Percentiles rank a stretch among this genome's conserved stretches.
Conservation (phyloP, 64 coral and sea anemone genomes). For the Catalaphyllia jardinei region DNA sequence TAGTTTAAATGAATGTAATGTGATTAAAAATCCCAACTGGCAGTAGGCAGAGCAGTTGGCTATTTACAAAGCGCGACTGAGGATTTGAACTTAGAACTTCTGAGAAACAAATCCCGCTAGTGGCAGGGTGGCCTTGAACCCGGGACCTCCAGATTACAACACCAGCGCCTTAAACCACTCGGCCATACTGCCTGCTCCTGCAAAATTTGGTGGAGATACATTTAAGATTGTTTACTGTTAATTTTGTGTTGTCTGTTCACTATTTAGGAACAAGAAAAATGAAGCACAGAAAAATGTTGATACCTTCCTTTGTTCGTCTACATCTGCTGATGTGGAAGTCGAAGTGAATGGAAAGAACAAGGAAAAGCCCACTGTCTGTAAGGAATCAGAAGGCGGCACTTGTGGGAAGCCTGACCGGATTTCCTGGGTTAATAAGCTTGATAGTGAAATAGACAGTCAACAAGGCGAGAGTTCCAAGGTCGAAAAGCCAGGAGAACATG, state of each 20-base stretch:
- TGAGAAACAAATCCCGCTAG: too few species aligned
- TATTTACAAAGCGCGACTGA: too few species aligned
- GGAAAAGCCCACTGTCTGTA: background rate
- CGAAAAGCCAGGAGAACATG: background rate
- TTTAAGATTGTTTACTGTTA: background rate
- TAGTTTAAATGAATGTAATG: too few species aligned
- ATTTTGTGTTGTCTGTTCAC: background rate
- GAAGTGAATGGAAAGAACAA: background rate
- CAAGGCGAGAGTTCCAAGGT: background rate
- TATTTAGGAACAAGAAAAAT: constrained; percentile 20
- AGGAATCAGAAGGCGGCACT: background rate
- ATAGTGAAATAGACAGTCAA: background rate
- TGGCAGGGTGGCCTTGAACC: too few species aligned
- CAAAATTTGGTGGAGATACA: background rate
- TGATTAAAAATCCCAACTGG: too few species aligned
- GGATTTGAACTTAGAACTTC: too few species aligned
- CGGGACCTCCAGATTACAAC: too few species aligned
- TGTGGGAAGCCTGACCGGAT: background rate
- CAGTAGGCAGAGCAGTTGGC: too few species aligned
- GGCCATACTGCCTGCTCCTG: too few species aligned
- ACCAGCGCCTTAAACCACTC: too few species aligned
- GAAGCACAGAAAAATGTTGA: background rate
- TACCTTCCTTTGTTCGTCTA: background rate
- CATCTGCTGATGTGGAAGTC: background rate
- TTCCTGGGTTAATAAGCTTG: background rate